Evolutionary conservation across 2,113 vertebrate species (phyloP).

Genomic region (Pristiophorus japonicus): DNA sequence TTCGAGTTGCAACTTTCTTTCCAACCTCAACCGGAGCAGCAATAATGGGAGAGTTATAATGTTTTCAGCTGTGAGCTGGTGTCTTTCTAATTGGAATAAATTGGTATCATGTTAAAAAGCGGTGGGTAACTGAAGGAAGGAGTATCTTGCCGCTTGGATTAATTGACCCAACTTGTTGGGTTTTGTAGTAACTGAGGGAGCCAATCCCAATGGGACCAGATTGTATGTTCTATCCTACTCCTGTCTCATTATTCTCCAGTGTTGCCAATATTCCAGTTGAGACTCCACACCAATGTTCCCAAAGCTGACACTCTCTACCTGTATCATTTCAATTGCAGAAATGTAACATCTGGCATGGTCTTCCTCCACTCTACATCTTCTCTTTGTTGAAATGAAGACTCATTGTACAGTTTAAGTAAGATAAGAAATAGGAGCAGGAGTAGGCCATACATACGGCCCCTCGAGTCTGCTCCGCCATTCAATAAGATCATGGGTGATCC

Average conservation of each 20-base stretch:
- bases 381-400: neutral
- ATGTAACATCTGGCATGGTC: neutral
- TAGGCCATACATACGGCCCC: too few relatives aligned
- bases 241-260: neutral
- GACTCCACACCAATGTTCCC: too few relatives aligned
- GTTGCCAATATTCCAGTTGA: too few relatives aligned
- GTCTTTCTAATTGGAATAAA: neutral
- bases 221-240: neutral
- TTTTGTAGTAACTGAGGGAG: neutral
- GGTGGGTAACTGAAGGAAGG: too few relatives aligned
- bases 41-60: neutral
- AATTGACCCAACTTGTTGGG: neutral
- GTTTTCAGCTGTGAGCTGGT: neutral
- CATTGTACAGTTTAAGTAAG: neutral
- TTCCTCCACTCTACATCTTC: neutral
- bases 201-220: neutral
- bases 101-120: neutral
- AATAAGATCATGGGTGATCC: too few relatives aligned
- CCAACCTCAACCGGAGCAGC: neutral
- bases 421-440: too few relatives aligned
- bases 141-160: neutral
- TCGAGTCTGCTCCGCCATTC: too few relatives aligned
- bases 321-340: neutral
- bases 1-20: neutral
- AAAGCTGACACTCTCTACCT: neutral